Evolutionary conservation across 2,113 vertebrate genomes (phyloP).

Genomic region (Carettochelys insculpta): DNA sequence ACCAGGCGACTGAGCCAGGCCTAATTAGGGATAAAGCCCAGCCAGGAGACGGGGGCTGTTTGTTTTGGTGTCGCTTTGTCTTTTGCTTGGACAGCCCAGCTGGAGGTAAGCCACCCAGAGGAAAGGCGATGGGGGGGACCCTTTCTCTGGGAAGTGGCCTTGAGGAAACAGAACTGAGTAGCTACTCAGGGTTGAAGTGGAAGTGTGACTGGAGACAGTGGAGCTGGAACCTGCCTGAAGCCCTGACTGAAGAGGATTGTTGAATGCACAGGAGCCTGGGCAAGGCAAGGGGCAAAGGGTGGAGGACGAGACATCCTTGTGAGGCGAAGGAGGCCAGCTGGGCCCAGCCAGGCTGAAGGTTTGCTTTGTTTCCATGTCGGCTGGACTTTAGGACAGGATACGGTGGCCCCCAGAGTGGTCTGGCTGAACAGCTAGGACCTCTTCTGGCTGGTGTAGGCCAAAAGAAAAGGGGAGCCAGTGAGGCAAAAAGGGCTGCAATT

Average conservation of each 20-base stretch:
- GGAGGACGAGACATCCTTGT: background rate
- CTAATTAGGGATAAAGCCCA: background rate
- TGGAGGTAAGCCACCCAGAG: background rate
- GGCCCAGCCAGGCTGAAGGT: background rate
- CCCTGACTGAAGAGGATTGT: background rate
- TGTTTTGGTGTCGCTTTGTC: too few relatives aligned
- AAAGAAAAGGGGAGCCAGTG: background rate
- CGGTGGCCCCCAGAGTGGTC: background rate
- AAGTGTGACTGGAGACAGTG: background rate
- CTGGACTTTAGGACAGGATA: background rate
- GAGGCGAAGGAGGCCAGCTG: background rate
- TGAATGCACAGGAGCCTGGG: background rate
- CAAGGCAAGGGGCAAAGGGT: background rate
- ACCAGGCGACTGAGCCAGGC: background rate
- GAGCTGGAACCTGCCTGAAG: background rate
- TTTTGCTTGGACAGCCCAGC: background rate
- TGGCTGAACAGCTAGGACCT: background rate
- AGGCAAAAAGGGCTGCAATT: background rate
- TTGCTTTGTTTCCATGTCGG: background rate
- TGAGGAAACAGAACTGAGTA: background rate
- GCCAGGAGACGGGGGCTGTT: too few relatives aligned
- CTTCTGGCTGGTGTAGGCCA: background rate
- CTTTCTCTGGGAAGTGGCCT: background rate
- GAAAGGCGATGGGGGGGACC: background rate
- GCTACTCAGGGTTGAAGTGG: too few relatives aligned